Conservation (phyloP, 2,113 vertebrate species). For the Lethenteron camtschaticum region DNA sequence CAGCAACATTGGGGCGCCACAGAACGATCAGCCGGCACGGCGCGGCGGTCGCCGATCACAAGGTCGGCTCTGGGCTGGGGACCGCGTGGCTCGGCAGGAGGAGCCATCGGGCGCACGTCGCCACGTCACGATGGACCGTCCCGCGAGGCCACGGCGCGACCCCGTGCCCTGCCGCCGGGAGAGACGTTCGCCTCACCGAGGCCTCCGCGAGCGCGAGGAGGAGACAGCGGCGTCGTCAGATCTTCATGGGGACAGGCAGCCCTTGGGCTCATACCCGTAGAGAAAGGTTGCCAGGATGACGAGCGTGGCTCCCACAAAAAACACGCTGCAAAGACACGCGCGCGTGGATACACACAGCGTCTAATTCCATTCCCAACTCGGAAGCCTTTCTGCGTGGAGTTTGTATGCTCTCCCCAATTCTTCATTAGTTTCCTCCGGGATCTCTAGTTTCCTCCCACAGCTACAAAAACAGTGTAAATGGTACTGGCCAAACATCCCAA, state of each 20-base stretch:
- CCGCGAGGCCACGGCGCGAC: too few relatives aligned
- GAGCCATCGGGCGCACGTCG: too few relatives aligned
- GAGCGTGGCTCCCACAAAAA: slow-evolving; percentile 64
- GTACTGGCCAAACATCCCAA: background rate
- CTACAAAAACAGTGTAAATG: background rate
- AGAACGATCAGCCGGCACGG: too few relatives aligned
- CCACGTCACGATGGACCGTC: too few relatives aligned
- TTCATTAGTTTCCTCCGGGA: background rate
- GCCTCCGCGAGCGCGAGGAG: too few relatives aligned
- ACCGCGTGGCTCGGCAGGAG: too few relatives aligned
- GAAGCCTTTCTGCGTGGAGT: background rate
- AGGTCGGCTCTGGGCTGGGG: too few relatives aligned
- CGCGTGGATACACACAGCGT: background rate
- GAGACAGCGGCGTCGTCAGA: background rate
- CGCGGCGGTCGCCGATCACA: too few relatives aligned
- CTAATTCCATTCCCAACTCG: background rate
- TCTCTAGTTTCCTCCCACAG: background rate
- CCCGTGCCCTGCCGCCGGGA: too few relatives aligned
- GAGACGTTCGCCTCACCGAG: too few relatives aligned
- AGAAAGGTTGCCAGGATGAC: slow-evolving; percentile 83
- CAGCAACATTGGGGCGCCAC: too few relatives aligned
- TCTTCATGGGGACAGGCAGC: background rate
- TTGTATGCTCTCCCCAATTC: background rate
- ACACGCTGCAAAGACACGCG: slow-evolving; percentile 30
- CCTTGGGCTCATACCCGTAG: slow-evolving; percentile 67